Evolutionary conservation across 2,797 vertebrate species (phyloP).

Genomic region (Discoglossus pictus): DNA sequence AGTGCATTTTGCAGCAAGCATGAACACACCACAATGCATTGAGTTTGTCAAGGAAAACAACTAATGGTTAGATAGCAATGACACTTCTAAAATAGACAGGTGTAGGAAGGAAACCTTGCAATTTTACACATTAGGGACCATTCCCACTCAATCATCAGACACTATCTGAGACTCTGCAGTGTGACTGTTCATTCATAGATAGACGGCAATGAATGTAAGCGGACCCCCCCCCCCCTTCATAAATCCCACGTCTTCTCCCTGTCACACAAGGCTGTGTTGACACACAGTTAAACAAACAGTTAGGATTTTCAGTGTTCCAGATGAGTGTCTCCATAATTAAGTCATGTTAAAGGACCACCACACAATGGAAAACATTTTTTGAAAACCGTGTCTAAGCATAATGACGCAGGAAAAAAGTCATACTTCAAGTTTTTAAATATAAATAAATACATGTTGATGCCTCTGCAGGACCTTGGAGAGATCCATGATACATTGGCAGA

Average conservation of each 20-base stretch:
- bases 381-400: no score
- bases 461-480: no score
- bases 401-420: no score
- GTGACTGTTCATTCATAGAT: constrained; percentile 8
- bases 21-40: constrained; percentile 20
- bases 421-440: no score
- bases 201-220: not conserved
- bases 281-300: constrained; percentile 8
- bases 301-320: not conserved
- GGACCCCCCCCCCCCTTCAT: not conserved
- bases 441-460: no score
- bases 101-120: constrained; percentile 20
- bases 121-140: constrained; percentile 33
- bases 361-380: no score
- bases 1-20: constrained; percentile 18
- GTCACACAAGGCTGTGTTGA: constrained; percentile 2
- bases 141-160: constrained; percentile 26
- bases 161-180: constrained; percentile 8
- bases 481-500: no score
- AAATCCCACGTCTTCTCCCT: not conserved
- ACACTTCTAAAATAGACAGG: constrained; percentile 33
- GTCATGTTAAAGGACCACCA: constrained; percentile 5
- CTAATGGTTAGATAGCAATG: constrained; percentile 33
- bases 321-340: constrained; percentile 18
- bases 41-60: constrained; percentile 39